A percentile compares a stretch with the other conserved stretches of the same genome.
phyloP scores from a whole-genome alignment of 35 echinoderm and acorn worm species.

The Ophiothrix spiculata region DNA sequence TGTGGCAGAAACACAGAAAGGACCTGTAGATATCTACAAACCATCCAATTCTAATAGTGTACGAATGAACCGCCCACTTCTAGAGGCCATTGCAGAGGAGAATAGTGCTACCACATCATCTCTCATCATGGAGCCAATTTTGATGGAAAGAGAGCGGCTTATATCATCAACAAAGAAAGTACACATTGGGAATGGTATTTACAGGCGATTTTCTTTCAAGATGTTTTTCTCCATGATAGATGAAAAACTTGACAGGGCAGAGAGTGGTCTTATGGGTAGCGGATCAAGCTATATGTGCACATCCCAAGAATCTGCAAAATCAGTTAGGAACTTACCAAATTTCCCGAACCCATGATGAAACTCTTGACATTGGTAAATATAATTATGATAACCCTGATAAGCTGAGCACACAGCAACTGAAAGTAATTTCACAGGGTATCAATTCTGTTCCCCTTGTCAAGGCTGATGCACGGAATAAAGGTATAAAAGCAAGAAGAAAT shows the following conservation, averaged over 20 bases:
- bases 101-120: neutral
- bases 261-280: constrained; percentile 37
- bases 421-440: constrained; percentile 8
- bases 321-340: constrained; percentile 18
- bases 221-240: constrained; percentile 51
- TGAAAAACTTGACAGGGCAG: constrained; percentile 41
- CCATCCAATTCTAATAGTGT: neutral
- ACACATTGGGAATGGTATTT: neutral
- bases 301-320: too few species aligned
- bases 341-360: constrained; percentile 7
- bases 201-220: constrained; percentile 12
- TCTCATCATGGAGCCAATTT: neutral
- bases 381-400: constrained; percentile 37
- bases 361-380: constrained; percentile 5
- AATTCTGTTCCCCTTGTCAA: constrained; percentile 8
- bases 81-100: neutral
- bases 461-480: neutral
- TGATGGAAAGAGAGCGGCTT: neutral
- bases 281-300: constrained; percentile 42
- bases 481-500: constrained; percentile 40
- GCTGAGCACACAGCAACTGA: neutral
- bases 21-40: neutral
- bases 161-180: neutral
- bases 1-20: neutral
- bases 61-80: neutral